Base-by-base conservation (phyloP, 2,113 vertebrate species). In the Halichoeres trimaculatus region DNA sequence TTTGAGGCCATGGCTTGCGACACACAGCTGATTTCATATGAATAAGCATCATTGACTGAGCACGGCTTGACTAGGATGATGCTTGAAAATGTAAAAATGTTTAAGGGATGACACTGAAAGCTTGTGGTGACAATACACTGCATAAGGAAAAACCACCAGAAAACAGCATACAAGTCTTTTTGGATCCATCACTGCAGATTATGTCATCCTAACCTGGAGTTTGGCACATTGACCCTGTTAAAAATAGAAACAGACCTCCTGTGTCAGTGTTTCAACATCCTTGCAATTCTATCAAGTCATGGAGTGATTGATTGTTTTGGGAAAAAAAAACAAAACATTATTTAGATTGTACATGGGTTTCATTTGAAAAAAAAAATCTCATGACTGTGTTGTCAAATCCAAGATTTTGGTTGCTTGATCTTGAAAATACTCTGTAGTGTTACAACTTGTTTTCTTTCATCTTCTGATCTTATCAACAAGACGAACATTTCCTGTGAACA, bases 21-120 rank as follows among this genome's bases (percentile, higher is more conserved):
- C 52, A 64, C 36, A 30, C 0, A 0, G 1, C 11, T 35, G 54
- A 71, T 58, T 59, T 24, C 53, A 16, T 41, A 53, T 56, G 19
- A 73, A 63, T 61, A 8, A 52, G 10, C 5, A 3, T 19, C 22
- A n/a, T 35, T 50, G 58, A 13, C 16, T n/a, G 22, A 54, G 20
- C 22, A 17, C 23, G 51, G 58, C 12, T 26, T 20, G 35, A 20
- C 9, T 13, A 19, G 17, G 2, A 3, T 14, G 34, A 76, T 47
- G 51, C 61, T 58, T 76, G 74, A 85, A 80, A 59, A 45, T 19
- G 5, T 61, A 64, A 74, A 63, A 55, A 43, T 43, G 23, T 10
- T 56, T 34, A 1, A 45, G 43, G 16, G 5, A 19, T 19, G 43
- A 45, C 43, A 45, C 43, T 45, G 14, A 45, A 45, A 45, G 43